Conservation (phyloP, 2,888 invertebrate species). For the Athetis lepigone region DNA sequence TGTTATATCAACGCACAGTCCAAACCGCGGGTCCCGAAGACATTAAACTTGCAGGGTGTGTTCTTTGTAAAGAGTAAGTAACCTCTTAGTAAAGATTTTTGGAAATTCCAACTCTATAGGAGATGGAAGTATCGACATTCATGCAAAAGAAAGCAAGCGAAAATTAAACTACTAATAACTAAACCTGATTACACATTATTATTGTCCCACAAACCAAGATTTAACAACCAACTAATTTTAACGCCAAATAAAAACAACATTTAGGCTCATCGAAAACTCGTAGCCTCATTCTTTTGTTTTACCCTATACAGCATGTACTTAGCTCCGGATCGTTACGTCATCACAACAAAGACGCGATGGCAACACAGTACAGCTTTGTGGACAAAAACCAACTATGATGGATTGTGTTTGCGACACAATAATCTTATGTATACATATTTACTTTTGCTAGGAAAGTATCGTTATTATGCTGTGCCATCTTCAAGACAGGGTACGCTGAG, state of each 20-base stretch:
- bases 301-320: conserved; percentile 39
- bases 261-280: conserved; percentile 29
- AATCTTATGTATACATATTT: conserved; percentile 49
- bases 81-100: no score
- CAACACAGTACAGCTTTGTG: conserved; percentile 58
- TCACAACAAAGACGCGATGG: conserved; percentile 63
- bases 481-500: conserved; percentile 38
- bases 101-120: no score
- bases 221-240: conserved; percentile 9
- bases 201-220: not conserved
- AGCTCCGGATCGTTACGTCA: conserved; percentile 63
- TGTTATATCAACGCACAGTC: no score
- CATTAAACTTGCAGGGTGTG: no score
- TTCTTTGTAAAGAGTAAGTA: no score
- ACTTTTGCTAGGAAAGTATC: conserved; percentile 38
- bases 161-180: no score
- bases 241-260: conserved; percentile 12
- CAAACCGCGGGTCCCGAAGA: no score
- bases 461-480: conserved; percentile 25
- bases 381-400: conserved; percentile 71
- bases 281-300: conserved; percentile 59
- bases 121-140: no score
- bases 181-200: no score
- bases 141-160: no score
- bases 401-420: conserved; percentile 62